A percentile compares a stretch with the other conserved stretches of the same genome.
These are phyloP conservation scores for Hestina assimilis DNA, from an alignment of 1,140 invertebrate genomes.

Conservation along the genomic window DNA sequence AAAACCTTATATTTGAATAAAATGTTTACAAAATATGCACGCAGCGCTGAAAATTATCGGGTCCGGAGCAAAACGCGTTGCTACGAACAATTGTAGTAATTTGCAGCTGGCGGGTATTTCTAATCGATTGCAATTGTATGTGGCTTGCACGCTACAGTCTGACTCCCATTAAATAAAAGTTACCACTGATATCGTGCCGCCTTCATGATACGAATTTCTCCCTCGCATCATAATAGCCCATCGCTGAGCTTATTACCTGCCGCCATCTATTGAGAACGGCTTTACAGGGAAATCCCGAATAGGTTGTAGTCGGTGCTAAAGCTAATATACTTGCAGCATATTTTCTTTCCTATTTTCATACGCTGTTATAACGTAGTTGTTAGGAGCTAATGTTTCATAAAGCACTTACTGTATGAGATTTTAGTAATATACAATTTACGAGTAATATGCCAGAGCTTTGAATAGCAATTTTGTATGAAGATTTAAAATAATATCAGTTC, in stretches of 20 bases:
- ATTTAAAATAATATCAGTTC: too few relatives aligned
- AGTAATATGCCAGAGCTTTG: too few relatives aligned
- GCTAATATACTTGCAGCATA: slow-evolving; percentile 58
- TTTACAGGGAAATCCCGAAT: slow-evolving; percentile 72
- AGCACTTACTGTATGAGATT: slow-evolving; percentile 9
- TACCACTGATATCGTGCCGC: slow-evolving; percentile 53
- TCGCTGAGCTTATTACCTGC: slow-evolving; percentile 73
- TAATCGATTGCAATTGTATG: slow-evolving; percentile 62
- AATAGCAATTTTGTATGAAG: too few relatives aligned
- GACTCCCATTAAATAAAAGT: slow-evolving; percentile 52
- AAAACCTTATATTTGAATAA: too few relatives aligned
- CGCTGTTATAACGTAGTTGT: slow-evolving; percentile 31
- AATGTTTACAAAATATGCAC: background rate
- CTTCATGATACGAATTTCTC: slow-evolving; percentile 64
- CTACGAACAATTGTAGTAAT: slow-evolving; percentile 43
- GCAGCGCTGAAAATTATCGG: background rate
- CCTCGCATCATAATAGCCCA: slow-evolving; percentile 64
- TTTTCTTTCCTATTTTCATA: slow-evolving; percentile 47
- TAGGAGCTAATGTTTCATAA: slow-evolving; percentile 23
- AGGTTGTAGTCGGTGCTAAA: slow-evolving; percentile 59
- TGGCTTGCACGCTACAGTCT: slow-evolving; percentile 42
- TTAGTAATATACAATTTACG: background rate
- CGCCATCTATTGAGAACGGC: slow-evolving; percentile 74
- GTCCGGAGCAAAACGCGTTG: slow-evolving; percentile 5
- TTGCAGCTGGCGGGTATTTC: slow-evolving; percentile 25